These are phyloP conservation scores for Phrynocephalus guinanensis DNA, from an alignment of 2,797 vertebrate genomes.

Conservation along the genomic window DNA sequence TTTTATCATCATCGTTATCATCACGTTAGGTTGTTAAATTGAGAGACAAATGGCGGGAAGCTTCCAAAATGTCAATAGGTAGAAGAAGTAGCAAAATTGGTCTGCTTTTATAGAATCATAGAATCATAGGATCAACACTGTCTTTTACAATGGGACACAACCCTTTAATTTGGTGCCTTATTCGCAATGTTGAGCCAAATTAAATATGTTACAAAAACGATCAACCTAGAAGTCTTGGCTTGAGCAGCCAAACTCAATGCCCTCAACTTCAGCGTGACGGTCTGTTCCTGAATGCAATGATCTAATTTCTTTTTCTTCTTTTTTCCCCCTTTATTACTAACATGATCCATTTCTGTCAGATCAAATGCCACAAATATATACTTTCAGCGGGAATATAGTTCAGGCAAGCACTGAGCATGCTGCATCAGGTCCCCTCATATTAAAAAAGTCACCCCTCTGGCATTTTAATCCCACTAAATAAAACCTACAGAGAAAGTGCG, in stretches of 20 bases:
- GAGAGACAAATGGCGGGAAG: too few species aligned
- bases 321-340: constrained; percentile 69
- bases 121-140: too few species aligned
- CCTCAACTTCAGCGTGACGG: constrained; percentile 45
- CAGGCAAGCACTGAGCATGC: constrained; percentile 50
- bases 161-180: neutral
- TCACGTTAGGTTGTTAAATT: too few species aligned
- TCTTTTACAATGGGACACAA: too few species aligned
- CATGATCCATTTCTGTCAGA: constrained; percentile 78
- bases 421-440: constrained; percentile 44
- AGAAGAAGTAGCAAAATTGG: too few species aligned
- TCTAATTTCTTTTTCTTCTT: constrained; percentile 59
- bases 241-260: too few species aligned
- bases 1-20: too few species aligned
- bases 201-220: too few species aligned
- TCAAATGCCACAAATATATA: constrained; percentile 83
- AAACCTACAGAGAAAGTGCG: neutral
- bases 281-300: constrained; percentile 74
- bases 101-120: too few species aligned
- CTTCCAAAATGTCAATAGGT: too few species aligned
- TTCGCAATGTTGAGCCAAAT: too few species aligned
- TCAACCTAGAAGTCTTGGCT: too few species aligned
- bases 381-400: constrained; percentile 72
- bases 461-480: constrained; percentile 31
- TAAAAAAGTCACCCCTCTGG: constrained; percentile 37